Conservation (phyloP, 1,140 invertebrate species). For the Saccostrea glomerata region DNA sequence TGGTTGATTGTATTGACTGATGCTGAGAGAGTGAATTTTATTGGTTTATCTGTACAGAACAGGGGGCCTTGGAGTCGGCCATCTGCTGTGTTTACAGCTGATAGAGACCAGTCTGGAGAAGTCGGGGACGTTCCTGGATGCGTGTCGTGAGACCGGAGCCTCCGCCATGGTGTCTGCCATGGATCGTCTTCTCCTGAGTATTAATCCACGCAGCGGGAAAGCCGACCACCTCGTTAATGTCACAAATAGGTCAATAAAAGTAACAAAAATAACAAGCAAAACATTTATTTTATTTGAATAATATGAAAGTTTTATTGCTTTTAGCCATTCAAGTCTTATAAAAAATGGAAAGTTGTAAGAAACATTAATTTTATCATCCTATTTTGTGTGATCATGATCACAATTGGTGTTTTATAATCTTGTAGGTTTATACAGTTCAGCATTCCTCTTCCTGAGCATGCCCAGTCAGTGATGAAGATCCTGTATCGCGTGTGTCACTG, state of each 20-base stretch:
- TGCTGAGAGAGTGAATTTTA: too few species aligned
- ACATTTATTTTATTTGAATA: background rate
- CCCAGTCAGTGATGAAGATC: slow-evolving; percentile 85
- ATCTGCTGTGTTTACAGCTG: slow-evolving; percentile 85
- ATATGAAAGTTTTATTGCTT: too few species aligned
- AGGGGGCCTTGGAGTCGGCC: slow-evolving; percentile 84
- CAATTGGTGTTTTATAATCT: too few species aligned
- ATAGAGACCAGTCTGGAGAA: slow-evolving; percentile 83
- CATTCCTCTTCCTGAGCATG: slow-evolving; percentile 85
- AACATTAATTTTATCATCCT: background rate
- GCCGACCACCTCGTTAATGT: slow-evolving; percentile 91
- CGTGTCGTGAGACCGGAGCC: slow-evolving; percentile 79
- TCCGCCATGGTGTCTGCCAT: slow-evolving; percentile 85
- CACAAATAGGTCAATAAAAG: background rate
- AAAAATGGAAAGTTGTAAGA: too few species aligned
- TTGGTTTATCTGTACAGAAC: slow-evolving; percentile 72
- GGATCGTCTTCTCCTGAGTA: slow-evolving; percentile 88
- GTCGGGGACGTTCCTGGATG: slow-evolving; percentile 84
- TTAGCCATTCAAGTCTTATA: too few species aligned
- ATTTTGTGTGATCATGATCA: too few species aligned
- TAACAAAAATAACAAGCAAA: background rate
- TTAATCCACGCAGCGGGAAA: slow-evolving; percentile 87
- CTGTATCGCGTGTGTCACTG: slow-evolving; percentile 84
- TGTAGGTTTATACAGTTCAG: slow-evolving; percentile 85
- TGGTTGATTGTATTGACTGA: too few species aligned